phyloP scores from a whole-genome alignment of 2,113 vertebrate species.

The Gobius niger region DNA sequence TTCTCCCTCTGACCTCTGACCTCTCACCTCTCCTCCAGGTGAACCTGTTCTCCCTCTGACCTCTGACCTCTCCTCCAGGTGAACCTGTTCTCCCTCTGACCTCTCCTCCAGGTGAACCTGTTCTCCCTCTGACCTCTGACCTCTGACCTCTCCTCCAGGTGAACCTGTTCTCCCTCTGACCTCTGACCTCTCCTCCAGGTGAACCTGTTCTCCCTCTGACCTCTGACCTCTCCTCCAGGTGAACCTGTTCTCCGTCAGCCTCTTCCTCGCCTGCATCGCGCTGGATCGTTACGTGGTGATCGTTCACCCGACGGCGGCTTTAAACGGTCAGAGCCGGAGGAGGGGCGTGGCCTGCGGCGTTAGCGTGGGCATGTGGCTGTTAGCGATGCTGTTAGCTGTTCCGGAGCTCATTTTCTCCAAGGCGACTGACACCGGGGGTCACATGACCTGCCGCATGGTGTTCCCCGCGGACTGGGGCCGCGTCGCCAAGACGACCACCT shows the following conservation, averaged over 20 bases:
- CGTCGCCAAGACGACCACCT: conserved; percentile 66
- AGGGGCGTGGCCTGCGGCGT: conserved; percentile 76
- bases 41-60: too few species aligned
- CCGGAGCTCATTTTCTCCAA: conserved; percentile 83
- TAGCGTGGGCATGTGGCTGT: conserved; percentile 78
- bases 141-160: too few species aligned
- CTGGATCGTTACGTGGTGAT: conserved; percentile 85
- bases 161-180: too few species aligned
- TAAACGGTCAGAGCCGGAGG: conserved; percentile 66
- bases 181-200: too few species aligned
- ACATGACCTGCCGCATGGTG: conserved; percentile 73
- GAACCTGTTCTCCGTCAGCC: conserved; percentile 85
- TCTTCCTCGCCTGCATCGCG: conserved; percentile 88
- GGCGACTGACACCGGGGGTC: background rate
- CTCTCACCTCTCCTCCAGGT: too few species aligned
- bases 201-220: too few species aligned
- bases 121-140: too few species aligned
- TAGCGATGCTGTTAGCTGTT: conserved; percentile 69
- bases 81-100: too few species aligned
- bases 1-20: too few species aligned
- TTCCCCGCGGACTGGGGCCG: conserved; percentile 57
- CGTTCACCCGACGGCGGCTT: conserved; percentile 75
- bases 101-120: too few species aligned
- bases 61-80: too few species aligned
- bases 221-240: conserved; percentile 51